These are phyloP conservation scores for Apaloderma vittatum DNA, from an alignment of 2,113 vertebrate genomes.

Conservation along the genomic window DNA sequence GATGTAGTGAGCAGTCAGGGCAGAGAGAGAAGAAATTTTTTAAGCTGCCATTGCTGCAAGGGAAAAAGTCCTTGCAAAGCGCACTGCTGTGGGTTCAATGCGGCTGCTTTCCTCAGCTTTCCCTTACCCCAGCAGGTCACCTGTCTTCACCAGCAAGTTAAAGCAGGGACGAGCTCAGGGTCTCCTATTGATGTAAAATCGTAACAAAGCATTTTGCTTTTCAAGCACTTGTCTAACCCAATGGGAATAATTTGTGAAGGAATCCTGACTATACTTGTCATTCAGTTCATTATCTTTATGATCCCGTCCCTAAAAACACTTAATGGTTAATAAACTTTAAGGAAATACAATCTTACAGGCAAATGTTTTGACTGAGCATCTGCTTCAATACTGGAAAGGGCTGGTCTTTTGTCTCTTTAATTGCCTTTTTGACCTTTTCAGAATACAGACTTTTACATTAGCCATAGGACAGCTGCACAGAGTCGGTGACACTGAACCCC, in stretches of 20 bases:
- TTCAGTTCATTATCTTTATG: constrained; percentile 42
- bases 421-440: constrained; percentile 65
- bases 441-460: constrained; percentile 35
- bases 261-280: background rate
- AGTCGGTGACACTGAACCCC: background rate
- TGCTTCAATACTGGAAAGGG: background rate
- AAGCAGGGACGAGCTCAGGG: background rate
- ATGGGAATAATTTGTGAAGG: background rate
- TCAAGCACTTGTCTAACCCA: background rate
- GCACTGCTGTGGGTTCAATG: rapidly evolving
- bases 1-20: background rate
- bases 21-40: background rate
- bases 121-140: background rate
- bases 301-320: background rate
- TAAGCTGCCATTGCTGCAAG: background rate
- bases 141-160: background rate
- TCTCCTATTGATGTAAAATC: background rate
- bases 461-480: constrained; percentile 4
- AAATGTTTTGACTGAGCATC: constrained; percentile 46
- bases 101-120: rapidly evolving
- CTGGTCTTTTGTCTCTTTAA: constrained; percentile 60
- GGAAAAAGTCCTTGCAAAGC: background rate
- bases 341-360: constrained; percentile 37
- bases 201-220: background rate
- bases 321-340: constrained; percentile 61